phyloP scores from a whole-genome alignment of 2,797 vertebrate species.

The Triplophysa bombifrons region DNA sequence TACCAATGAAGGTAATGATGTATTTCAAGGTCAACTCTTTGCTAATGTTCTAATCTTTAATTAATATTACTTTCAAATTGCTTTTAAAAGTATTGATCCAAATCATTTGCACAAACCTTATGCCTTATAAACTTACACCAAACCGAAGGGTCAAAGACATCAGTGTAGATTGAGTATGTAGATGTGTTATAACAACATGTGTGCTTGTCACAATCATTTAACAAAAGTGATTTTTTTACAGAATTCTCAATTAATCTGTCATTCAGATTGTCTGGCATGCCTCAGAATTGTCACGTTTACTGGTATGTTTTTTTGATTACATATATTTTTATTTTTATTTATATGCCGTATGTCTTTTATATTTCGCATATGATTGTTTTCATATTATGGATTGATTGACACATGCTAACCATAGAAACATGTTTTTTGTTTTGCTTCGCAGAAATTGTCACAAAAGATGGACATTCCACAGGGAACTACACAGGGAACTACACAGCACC shows the following conservation, averaged over 20 bases:
- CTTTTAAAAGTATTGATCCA: too few relatives aligned
- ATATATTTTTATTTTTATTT: background rate
- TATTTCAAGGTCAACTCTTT: too few relatives aligned
- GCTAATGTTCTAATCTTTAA: too few relatives aligned
- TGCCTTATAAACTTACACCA: too few relatives aligned
- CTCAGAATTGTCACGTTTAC: background rate
- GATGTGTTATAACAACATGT: background rate
- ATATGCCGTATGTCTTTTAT: background rate
- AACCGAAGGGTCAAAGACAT: too few relatives aligned
- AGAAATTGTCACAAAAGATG: background rate
- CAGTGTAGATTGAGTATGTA: too few relatives aligned
- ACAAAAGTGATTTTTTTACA: background rate
- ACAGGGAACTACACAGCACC: constrained; percentile 16
- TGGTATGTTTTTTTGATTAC: background rate
- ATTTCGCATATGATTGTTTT: background rate
- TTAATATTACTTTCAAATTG: too few relatives aligned
- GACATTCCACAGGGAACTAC: too few relatives aligned
- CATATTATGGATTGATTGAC: background rate
- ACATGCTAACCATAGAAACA: background rate
- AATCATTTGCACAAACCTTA: too few relatives aligned
- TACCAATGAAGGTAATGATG: constrained; percentile 25
- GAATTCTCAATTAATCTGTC: background rate
- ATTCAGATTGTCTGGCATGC: background rate
- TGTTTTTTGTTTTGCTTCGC: background rate
- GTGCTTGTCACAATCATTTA: background rate